Evolutionary conservation across 2,113 vertebrate species (phyloP), one percentile per base, ranked within the genome.

Genomic region (Sakesphorus luctuosus): DNA sequence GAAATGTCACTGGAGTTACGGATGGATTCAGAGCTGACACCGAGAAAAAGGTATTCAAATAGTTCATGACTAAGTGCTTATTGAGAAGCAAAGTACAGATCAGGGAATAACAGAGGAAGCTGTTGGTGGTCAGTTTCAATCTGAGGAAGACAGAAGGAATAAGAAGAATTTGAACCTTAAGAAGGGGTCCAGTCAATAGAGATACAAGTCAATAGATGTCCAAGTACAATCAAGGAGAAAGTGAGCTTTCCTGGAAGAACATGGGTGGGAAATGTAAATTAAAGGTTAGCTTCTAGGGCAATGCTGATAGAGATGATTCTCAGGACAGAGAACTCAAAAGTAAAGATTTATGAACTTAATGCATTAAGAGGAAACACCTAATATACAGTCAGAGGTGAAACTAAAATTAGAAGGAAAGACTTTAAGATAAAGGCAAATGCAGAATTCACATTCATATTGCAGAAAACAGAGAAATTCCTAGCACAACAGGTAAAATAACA

Each of bases 91-190:
- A 84, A 84, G 44, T 53, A 68, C 47, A 76, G 81, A 87, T 71
- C 56, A 82, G 49, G 49, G 69, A 82, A 89, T 24, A 94, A 25
- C 76, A 81, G n/a, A 83, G 62, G 62, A 91, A 94, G 87, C 33
- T 97, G 58, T 35, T 89, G 62, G 43, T 87, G 91, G 89, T 93
- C 93, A 89, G 66, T 87, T 96, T 96, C 87, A 94, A 91, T 87
- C 73, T 58, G 66, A 78, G 35, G 3, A 56, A 72, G 80, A 84
- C 40, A 76, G 61, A 25, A 91, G 14, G 79, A 95, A 75, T 28
- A 62, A 72, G 43, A 69, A 84, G 26, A 75, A 89, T 91, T 49
- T 84, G 69, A 92, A 84, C 62, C 44, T 85, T 36, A 75, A 72
- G 76, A 84, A 87, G 55, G 8, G 25, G 29, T 36, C 59, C 18